Percentiles rank a stretch among this genome's conserved stretches.
phyloP scores from a whole-genome alignment of 2,888 invertebrate species.

The Habroteleia sp. region DNA sequence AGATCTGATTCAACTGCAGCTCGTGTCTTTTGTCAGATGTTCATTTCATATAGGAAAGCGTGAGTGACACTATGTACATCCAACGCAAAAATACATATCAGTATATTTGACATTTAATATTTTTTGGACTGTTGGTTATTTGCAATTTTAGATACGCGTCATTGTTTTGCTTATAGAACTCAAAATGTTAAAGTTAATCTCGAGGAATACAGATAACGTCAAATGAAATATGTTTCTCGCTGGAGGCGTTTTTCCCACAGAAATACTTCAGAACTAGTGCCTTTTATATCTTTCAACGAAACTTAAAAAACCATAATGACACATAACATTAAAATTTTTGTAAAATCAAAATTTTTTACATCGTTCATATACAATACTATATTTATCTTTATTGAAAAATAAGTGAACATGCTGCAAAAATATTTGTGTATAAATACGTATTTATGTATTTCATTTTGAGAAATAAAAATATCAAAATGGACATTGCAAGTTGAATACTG shows the following conservation, averaged over 20 bases:
- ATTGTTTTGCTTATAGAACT: slow-evolving; percentile 44
- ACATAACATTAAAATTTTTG: too few species aligned
- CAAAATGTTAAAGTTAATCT: slow-evolving; percentile 48
- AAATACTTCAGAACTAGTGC: slow-evolving; percentile 7
- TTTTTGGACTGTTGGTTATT: slow-evolving; percentile 22
- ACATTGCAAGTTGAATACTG: slow-evolving; percentile 28
- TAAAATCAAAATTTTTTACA: too few species aligned
- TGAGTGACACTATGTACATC: slow-evolving; percentile 35
- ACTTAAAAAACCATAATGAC: too few species aligned
- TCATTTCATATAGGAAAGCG: background rate
- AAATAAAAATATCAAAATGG: slow-evolving; percentile 36
- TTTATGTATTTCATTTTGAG: slow-evolving; percentile 22
- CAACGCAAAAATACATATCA: slow-evolving; percentile 34
- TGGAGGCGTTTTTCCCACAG: slow-evolving; percentile 9
- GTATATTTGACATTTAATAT: slow-evolving; percentile 51
- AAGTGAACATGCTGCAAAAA: too few species aligned
- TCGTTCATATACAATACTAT: too few species aligned
- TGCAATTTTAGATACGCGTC: slow-evolving; percentile 34
- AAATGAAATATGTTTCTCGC: slow-evolving; percentile 36
- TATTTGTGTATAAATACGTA: slow-evolving; percentile 9
- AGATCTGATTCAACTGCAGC: background rate
- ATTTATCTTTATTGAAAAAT: too few species aligned
- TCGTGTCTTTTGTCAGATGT: slow-evolving; percentile 20
- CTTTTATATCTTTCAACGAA: slow-evolving; percentile 13
- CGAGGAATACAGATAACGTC: slow-evolving; percentile 40